Evolutionary conservation across 2,888 invertebrate genomes (phyloP).

Genomic region (Maniola hyperantus): DNA sequence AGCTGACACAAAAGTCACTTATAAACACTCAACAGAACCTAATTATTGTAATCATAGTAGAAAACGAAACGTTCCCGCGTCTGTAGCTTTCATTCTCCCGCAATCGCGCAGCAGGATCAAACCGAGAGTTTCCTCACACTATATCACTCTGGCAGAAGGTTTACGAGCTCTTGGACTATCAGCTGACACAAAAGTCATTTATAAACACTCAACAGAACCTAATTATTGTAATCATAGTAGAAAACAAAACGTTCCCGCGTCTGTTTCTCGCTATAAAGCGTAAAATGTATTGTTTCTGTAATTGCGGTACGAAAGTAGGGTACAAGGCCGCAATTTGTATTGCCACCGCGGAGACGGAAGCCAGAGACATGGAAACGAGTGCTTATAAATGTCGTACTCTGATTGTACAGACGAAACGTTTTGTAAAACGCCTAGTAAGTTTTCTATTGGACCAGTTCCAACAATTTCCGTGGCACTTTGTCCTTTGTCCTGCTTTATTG

Average conservation of each 20-base stretch:
- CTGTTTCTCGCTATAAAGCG: slow-evolving; percentile 40
- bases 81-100: too few species aligned
- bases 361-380: slow-evolving; percentile 41
- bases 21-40: background rate
- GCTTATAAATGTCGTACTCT: slow-evolving; percentile 40
- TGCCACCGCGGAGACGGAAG: slow-evolving; percentile 47
- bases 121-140: too few species aligned
- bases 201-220: background rate
- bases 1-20: too few species aligned
- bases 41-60: slow-evolving; percentile 6
- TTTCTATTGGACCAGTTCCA: slow-evolving; percentile 21
- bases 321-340: slow-evolving; percentile 55
- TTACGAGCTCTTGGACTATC: too few species aligned
- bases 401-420: slow-evolving; percentile 13
- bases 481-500: background rate
- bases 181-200: too few species aligned
- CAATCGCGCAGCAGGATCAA: too few species aligned
- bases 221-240: slow-evolving; percentile 6
- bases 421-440: slow-evolving; percentile 6
- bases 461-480: slow-evolving; percentile 5
- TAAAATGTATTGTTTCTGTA: slow-evolving; percentile 51
- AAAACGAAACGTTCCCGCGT: slow-evolving; percentile 16
- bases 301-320: slow-evolving; percentile 58
- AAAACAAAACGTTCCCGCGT: slow-evolving; percentile 17
- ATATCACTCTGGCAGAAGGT: too few species aligned